Percentiles rank a stretch among this genome's conserved stretches.
Evolutionary conservation across 1,140 invertebrate species (phyloP).

Genomic region (Trachelipus rathkii): DNA sequence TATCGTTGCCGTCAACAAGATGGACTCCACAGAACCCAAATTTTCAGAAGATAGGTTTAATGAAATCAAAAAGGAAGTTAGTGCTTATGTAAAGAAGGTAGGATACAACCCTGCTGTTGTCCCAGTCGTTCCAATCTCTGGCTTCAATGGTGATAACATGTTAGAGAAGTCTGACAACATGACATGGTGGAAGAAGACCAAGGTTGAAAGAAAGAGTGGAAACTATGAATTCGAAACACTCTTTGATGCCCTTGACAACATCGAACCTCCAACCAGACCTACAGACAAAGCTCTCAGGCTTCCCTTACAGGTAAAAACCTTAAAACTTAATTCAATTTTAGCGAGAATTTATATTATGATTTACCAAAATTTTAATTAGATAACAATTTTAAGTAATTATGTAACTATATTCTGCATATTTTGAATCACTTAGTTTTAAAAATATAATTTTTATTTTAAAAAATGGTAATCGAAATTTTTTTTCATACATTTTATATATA

Average conservation of each 20-base stretch:
- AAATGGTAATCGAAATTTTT: no score
- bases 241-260: slow-evolving; percentile 90
- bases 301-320: slow-evolving; percentile 64
- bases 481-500: no score
- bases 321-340: no score
- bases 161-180: slow-evolving; percentile 86
- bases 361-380: no score
- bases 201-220: slow-evolving; percentile 84
- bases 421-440: no score
- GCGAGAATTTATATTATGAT: no score
- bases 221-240: slow-evolving; percentile 82
- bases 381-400: no score
- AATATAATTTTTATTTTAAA: no score
- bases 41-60: slow-evolving; percentile 89
- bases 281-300: slow-evolving; percentile 93
- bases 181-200: slow-evolving; percentile 96
- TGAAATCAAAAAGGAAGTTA: slow-evolving; percentile 96
- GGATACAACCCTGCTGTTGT: slow-evolving; percentile 95
- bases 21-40: slow-evolving; percentile 96
- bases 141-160: slow-evolving; percentile 99
- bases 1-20: slow-evolving; percentile 98
- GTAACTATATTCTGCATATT: no score
- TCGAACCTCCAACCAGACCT: slow-evolving; percentile 85
- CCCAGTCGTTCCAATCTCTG: slow-evolving; percentile 97
- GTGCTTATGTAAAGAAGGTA: slow-evolving; percentile 91